These are phyloP conservation scores for Parelbella ahira DNA, from an alignment of 2,888 invertebrate genomes.

Conservation along the genomic window DNA sequence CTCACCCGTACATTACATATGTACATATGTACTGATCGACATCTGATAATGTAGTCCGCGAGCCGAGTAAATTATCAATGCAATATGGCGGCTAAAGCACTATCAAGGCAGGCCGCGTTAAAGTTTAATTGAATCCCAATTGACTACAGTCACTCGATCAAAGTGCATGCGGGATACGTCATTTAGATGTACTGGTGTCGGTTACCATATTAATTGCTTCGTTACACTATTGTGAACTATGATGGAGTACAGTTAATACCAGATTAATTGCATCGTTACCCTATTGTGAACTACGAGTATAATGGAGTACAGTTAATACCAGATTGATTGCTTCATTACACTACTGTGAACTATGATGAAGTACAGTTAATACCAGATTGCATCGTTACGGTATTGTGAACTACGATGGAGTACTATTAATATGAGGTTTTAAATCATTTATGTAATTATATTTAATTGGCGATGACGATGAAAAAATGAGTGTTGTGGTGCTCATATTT, in stretches of 20 bases:
- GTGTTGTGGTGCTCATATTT: no score
- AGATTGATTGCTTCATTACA: constrained; percentile 2
- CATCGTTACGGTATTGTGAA: no score
- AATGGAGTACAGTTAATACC: no score
- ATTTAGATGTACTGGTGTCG: constrained; percentile 8
- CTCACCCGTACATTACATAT: no score
- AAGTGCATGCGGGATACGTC: constrained; percentile 2
- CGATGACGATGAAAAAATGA: no score
- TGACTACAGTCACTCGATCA: constrained; percentile 6
- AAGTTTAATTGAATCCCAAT: constrained; percentile 18
- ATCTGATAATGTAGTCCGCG: no score
- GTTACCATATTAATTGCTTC: constrained; percentile 5
- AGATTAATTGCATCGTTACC: no score
- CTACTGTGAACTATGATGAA: neutral
- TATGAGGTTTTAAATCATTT: no score
- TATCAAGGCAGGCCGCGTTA: constrained; percentile 3
- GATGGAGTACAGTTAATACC: neutral
- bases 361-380: no score
- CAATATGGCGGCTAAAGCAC: neutral
- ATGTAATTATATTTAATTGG: no score
- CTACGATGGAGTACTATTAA: no score
- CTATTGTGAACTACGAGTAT: no score
- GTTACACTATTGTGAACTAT: neutral
- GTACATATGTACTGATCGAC: neutral
- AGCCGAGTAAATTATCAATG: neutral